These are phyloP conservation scores for Chloroceryle inda DNA, from an alignment of 2,797 vertebrate genomes.

Conservation along the genomic window DNA sequence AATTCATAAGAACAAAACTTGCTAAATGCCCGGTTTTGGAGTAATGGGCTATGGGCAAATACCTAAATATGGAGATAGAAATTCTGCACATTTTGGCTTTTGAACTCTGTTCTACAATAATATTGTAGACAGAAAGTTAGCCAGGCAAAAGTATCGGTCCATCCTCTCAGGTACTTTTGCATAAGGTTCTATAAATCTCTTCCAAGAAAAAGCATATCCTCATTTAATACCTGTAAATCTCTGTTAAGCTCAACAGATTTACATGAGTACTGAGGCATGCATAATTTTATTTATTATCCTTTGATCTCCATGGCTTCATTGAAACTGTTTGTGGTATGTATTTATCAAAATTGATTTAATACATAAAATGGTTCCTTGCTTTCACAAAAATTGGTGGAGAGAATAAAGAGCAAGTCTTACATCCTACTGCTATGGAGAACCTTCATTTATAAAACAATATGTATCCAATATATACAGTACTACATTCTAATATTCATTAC, in stretches of 20 bases:
- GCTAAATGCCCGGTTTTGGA: not conserved
- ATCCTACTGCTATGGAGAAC: not conserved
- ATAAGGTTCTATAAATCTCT: not conserved
- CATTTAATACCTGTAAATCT: not conserved
- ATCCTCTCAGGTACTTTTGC: not conserved
- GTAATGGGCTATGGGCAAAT: not conserved
- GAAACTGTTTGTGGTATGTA: not conserved
- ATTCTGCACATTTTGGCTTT: not conserved
- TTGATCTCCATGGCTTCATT: not conserved
- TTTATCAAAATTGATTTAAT: not conserved
- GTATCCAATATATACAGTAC: not conserved
- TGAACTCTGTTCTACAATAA: not conserved
- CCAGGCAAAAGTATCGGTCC: not conserved
- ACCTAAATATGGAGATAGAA: not conserved
- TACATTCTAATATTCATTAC: not conserved
- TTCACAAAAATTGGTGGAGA: not conserved
- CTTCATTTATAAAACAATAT: not conserved
- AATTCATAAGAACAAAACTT: not conserved
- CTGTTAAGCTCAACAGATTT: not conserved
- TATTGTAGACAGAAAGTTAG: not conserved
- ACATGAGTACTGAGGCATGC: not conserved
- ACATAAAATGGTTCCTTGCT: not conserved
- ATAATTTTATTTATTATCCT: not conserved
- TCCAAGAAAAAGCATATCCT: not conserved
- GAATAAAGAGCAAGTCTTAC: not conserved